Evolutionary conservation across 2,888 invertebrate genomes (phyloP).

Genomic region (Villa cingulata): DNA sequence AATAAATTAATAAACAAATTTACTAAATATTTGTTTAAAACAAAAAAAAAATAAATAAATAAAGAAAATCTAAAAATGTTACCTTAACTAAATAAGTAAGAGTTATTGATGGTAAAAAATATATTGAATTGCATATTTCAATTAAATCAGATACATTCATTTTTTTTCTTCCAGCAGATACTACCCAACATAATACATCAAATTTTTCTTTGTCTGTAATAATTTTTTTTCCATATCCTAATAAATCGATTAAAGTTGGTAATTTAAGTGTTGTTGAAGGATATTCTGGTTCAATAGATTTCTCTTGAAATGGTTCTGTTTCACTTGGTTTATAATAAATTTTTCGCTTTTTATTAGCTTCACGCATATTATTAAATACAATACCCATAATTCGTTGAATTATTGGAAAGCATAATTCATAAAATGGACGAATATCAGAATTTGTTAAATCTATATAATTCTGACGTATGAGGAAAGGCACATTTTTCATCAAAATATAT

Average conservation of each 20-base stretch:
- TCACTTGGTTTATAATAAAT: slow-evolving; percentile 9
- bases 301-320: slow-evolving; percentile 6
- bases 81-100: slow-evolving; percentile 9
- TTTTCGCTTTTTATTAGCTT: background rate
- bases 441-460: slow-evolving; percentile 10
- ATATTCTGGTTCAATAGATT: slow-evolving; percentile 6
- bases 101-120: slow-evolving; percentile 5
- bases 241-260: slow-evolving; percentile 4
- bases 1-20: background rate
- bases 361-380: no score
- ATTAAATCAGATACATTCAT: background rate
- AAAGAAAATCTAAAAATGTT: background rate
- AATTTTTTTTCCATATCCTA: background rate
- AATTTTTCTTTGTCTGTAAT: background rate
- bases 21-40: no score
- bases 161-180: slow-evolving; percentile 1
- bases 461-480: slow-evolving; percentile 4
- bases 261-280: background rate
- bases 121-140: slow-evolving; percentile 1
- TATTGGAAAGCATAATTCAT: slow-evolving; percentile 9
- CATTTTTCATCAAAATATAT: slow-evolving; percentile 5
- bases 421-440: slow-evolving; percentile 3
- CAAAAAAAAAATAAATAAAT: no score
- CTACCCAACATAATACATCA: slow-evolving; percentile 6
- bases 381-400: slow-evolving; percentile 8